phyloP scores from a whole-genome alignment of 2,888 invertebrate species.

The Mythimna impura region DNA sequence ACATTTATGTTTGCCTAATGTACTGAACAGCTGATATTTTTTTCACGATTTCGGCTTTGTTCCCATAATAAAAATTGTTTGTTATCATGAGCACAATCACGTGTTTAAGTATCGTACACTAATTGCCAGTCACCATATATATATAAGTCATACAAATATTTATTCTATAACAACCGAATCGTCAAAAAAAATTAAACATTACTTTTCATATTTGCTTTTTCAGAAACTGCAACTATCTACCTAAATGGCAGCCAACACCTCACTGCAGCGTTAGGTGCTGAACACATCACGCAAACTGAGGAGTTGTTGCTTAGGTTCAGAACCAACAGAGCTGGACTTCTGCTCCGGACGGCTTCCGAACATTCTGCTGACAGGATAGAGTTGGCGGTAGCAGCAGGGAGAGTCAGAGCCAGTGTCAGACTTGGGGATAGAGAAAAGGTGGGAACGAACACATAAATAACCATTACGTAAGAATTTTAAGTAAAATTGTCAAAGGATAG shows the following conservation, averaged over 20 bases:
- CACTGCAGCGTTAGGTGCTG: constrained; percentile 93
- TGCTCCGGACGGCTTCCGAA: constrained; percentile 95
- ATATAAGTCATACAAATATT: too few species aligned
- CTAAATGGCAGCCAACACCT: constrained; percentile 97
- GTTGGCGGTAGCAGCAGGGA: constrained; percentile 95
- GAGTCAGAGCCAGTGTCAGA: constrained; percentile 95
- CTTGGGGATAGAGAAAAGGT: constrained; percentile 96
- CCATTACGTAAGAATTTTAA: too few species aligned
- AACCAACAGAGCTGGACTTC: constrained; percentile 94
- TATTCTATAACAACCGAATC: too few species aligned
- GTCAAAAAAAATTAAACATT: background rate
- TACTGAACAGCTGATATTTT: too few species aligned
- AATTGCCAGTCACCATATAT: too few species aligned
- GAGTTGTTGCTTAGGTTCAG: constrained; percentile 96
- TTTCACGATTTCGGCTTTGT: too few species aligned
- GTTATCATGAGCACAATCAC: too few species aligned
- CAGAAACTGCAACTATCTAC: constrained; percentile 96
- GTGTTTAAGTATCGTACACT: too few species aligned
- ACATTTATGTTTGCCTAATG: too few species aligned
- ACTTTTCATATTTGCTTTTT: constrained; percentile 52
- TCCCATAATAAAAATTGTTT: too few species aligned
- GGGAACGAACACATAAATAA: too few species aligned
- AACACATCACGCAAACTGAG: constrained; percentile 96
- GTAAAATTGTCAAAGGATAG: too few species aligned
- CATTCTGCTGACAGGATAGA: constrained; percentile 96